Evolutionary conservation across 2,888 invertebrate species (phyloP).

Genomic region (Hedya salicella): DNA sequence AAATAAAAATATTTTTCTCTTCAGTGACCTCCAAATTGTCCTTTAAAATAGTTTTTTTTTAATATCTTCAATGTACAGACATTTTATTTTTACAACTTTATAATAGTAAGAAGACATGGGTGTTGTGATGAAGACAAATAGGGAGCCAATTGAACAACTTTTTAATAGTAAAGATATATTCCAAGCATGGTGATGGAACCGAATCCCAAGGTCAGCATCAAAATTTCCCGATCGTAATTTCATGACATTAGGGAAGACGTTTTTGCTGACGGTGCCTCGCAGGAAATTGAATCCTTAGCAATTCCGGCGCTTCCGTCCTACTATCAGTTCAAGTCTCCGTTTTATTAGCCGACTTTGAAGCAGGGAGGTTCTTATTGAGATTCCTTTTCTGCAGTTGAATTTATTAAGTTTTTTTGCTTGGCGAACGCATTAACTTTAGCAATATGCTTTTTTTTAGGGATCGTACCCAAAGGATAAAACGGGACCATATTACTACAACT

Average conservation of each 20-base stretch:
- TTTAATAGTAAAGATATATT: background rate
- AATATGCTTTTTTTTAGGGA: too few species aligned
- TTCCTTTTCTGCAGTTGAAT: background rate
- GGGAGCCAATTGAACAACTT: too few species aligned
- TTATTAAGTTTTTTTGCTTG: background rate
- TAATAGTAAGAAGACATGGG: too few species aligned
- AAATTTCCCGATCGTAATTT: constrained; percentile 34
- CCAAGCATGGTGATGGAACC: background rate
- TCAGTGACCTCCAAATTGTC: too few species aligned
- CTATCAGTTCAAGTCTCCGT: constrained; percentile 24
- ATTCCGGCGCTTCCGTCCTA: constrained; percentile 20
- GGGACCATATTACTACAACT: too few species aligned
- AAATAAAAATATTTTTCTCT: too few species aligned
- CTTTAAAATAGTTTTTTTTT: too few species aligned
- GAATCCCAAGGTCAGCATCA: constrained; percentile 19
- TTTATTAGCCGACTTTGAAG: constrained; percentile 5
- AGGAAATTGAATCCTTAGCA: constrained; percentile 37
- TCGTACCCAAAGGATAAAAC: too few species aligned
- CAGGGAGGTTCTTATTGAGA: background rate
- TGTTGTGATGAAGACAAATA: too few species aligned
- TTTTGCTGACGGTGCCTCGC: constrained; percentile 30
- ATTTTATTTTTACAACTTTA: too few species aligned
- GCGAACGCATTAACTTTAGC: too few species aligned
- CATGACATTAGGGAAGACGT: constrained; percentile 33
- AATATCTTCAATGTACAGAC: too few species aligned